phyloP scores from a whole-genome alignment of 2,888 invertebrate genomes.

The Aphidius colemani region DNA sequence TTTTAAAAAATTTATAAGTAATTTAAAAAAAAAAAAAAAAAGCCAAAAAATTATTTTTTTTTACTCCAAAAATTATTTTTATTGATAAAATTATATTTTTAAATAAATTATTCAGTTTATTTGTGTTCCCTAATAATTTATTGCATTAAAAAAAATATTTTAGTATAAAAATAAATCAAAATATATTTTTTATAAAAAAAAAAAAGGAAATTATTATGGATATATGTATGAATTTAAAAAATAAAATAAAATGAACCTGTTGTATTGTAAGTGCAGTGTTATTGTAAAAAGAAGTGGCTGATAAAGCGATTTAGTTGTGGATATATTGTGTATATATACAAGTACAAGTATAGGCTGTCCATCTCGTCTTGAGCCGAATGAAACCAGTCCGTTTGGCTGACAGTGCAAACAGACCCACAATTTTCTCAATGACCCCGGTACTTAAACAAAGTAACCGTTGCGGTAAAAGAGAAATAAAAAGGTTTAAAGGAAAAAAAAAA shows the following conservation, averaged over 20 bases:
- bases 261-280: too few relatives aligned
- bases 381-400: conserved; percentile 56
- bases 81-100: too few relatives aligned
- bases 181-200: too few relatives aligned
- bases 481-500: too few relatives aligned
- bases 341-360: conserved; percentile 56
- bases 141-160: too few relatives aligned
- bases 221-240: too few relatives aligned
- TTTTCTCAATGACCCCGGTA: conserved; percentile 57
- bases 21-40: background rate
- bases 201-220: too few relatives aligned
- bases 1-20: background rate
- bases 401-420: conserved; percentile 59
- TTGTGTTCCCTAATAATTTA: too few relatives aligned
- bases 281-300: conserved; percentile 28
- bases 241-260: too few relatives aligned
- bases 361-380: conserved; percentile 50
- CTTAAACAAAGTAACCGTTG: conserved; percentile 55
- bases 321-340: conserved; percentile 11
- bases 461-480: conserved; percentile 41
- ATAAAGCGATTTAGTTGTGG: conserved; percentile 52
- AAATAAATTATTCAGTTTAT: too few relatives aligned
- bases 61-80: background rate
- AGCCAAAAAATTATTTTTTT: background rate
- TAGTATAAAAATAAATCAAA: too few relatives aligned